A percentile compares a stretch with the other conserved stretches of the same genome.
These are phyloP conservation scores for Eupithecia abbreviata DNA, from an alignment of 2,888 invertebrate species.

Conservation along the genomic window DNA sequence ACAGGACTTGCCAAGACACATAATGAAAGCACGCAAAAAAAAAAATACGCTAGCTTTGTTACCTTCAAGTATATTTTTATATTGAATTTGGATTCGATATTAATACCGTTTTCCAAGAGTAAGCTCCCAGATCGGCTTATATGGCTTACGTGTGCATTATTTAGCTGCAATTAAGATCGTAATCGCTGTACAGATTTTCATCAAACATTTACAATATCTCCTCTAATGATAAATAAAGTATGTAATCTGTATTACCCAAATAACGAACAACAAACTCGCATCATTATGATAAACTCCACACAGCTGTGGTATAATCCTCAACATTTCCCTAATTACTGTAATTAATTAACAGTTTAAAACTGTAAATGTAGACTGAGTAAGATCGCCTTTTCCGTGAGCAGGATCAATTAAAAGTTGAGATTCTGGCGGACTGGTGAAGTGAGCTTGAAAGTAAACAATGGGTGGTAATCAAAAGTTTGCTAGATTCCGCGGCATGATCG, in stretches of 20 bases:
- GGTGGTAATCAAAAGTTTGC: not conserved
- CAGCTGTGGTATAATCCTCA: not conserved
- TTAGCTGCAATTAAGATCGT: not conserved
- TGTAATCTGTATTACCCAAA: not conserved
- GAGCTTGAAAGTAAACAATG: not conserved
- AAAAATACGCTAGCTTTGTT: too few species aligned
- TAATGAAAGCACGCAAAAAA: too few species aligned
- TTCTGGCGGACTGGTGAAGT: not conserved
- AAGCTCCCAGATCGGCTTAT: not conserved
- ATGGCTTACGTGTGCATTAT: not conserved
- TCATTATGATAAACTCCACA: not conserved
- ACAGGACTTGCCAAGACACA: too few species aligned
- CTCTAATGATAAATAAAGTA: not conserved
- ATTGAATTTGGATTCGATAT: too few species aligned
- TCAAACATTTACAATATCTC: not conserved
- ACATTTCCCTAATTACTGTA: not conserved
- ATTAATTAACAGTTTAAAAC: constrained; percentile 8
- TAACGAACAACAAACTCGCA: not conserved
- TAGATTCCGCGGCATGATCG: not conserved
- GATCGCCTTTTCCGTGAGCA: constrained; percentile 11
- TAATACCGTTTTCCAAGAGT: not conserved
- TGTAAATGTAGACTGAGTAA: not conserved
- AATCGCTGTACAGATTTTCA: not conserved
- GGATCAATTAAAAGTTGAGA: constrained; percentile 34
- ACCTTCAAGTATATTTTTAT: too few species aligned